Evolutionary conservation across 2,888 invertebrate genomes (phyloP), one percentile per base, ranked within the genome.

Genomic region (Latrodectus elegans): DNA sequence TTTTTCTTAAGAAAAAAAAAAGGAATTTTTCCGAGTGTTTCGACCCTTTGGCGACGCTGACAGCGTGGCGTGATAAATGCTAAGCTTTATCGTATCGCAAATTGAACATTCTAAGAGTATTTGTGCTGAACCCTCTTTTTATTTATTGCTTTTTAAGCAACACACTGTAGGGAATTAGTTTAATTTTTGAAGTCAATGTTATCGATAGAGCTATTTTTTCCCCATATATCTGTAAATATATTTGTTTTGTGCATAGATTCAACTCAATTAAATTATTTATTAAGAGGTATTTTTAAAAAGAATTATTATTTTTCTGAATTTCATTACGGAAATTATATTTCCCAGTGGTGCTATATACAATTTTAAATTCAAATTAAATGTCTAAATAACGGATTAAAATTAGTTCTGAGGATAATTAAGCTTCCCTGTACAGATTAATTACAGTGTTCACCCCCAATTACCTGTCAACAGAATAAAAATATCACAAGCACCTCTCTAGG

Each of bases 1-100:
- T n/a, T 83, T 83, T 83, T 68, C 8, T 70, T n/a, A 38, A 6
- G 6, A 4, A 4, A 38, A 38, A 38, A 38, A 38, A 70, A 70
- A 49, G 38, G 12, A 64, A 83, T 70, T 83, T 67, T 80, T 80
- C 71, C 60, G 70, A 68, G 60, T 55, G 65, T 49, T 72, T 64
- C 11, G 65, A 67, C 74, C 38, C 51, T 73, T 38, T 60, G 76
- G 76, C 83, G 22, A 22, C 8, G 73, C 71, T 77, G 73, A 67
- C 84, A 78, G 67, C 65, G 67, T 22, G n/a, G 11, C 17, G 53
- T 84, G 78, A 84, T 84, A 64, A 65, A 77, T 78, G 77, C 51
- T 22, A 15, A n/a, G 15, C 72, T 84, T 76, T 84, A 84, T 84
- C 72, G 72, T 72, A 84, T 78, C 72, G 77, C 67, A 77, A 78